phyloP scores from a whole-genome alignment of 2,888 invertebrate genomes.

The Brachycybe producta region DNA sequence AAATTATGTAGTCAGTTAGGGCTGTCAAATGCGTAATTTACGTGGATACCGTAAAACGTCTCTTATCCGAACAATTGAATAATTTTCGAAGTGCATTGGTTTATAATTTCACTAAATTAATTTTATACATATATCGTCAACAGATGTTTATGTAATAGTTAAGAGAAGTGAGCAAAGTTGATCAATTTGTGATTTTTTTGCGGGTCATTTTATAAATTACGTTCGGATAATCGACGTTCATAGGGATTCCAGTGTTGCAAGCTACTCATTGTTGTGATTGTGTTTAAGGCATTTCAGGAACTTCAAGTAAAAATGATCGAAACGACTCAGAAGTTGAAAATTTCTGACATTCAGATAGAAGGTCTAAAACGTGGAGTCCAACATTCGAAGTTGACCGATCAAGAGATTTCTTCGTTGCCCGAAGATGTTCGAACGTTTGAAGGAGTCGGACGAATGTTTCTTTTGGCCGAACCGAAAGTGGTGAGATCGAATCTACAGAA shows the following conservation, averaged over 20 bases:
- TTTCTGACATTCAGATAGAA: slow-evolving; percentile 64
- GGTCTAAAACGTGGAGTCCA: slow-evolving; percentile 51
- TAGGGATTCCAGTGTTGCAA: not conserved
- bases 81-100: no score
- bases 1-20: no score
- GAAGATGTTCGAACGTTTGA: slow-evolving; percentile 58
- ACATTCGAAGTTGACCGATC: slow-evolving; percentile 56
- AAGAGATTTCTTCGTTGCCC: slow-evolving; percentile 46
- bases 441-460: slow-evolving; percentile 72
- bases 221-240: no score
- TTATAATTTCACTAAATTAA: no score
- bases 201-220: not conserved
- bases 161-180: not conserved
- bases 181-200: not conserved
- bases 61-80: no score
- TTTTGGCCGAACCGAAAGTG: slow-evolving; percentile 51
- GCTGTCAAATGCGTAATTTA: no score
- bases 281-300: slow-evolving; percentile 55
- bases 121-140: no score
- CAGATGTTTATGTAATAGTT: no score
- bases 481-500: slow-evolving; percentile 50
- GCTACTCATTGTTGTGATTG: not conserved
- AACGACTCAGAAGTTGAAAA: slow-evolving; percentile 61
- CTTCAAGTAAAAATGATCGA: slow-evolving; percentile 68
- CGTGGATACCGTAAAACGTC: no score